A percentile compares a stretch with the other conserved stretches of the same genome.
phyloP scores from a whole-genome alignment of 2,888 invertebrate genomes.

The Phrixothrix hirtus region DNA sequence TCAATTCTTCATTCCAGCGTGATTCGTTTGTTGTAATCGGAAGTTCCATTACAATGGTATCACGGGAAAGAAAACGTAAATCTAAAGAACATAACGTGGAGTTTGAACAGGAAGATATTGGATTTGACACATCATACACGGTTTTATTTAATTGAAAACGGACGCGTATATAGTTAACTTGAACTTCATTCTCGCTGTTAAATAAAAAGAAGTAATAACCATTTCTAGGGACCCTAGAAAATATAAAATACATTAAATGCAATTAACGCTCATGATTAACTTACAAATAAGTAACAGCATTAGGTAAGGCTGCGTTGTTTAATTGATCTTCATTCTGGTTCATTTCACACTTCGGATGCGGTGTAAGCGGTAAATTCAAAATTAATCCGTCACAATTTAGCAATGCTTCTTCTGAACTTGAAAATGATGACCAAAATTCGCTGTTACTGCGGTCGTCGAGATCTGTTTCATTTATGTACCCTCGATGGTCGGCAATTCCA shows the following conservation, averaged over 20 bases:
- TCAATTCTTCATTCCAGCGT: slow-evolving; percentile 73
- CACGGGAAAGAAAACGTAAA: slow-evolving; percentile 69
- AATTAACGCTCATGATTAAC: slow-evolving; percentile 21
- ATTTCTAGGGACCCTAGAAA: slow-evolving; percentile 68
- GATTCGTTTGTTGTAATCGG: slow-evolving; percentile 67
- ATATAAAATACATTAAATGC: neutral
- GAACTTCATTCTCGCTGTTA: slow-evolving; percentile 78
- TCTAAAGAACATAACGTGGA: slow-evolving; percentile 67
- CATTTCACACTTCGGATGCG: slow-evolving; percentile 61
- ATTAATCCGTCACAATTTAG: slow-evolving; percentile 74
- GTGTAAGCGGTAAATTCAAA: slow-evolving; percentile 70
- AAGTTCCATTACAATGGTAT: slow-evolving; percentile 71
- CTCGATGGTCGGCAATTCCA: slow-evolving; percentile 66
- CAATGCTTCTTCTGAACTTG: slow-evolving; percentile 77
- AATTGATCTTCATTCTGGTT: slow-evolving; percentile 55
- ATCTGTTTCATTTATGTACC: slow-evolving; percentile 67
- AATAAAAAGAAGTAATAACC: slow-evolving; percentile 85
- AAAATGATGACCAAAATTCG: slow-evolving; percentile 81
- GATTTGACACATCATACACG: slow-evolving; percentile 68
- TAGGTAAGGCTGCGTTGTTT: slow-evolving; percentile 60
- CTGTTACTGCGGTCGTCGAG: slow-evolving; percentile 74
- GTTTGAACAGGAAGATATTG: slow-evolving; percentile 66
- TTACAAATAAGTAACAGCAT: slow-evolving; percentile 71
- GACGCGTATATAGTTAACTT: slow-evolving; percentile 70
- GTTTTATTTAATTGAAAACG: slow-evolving; percentile 72